These are phyloP conservation scores for Dicyrtoma fusca DNA, from an alignment of 2,888 invertebrate species.

Conservation along the genomic window DNA sequence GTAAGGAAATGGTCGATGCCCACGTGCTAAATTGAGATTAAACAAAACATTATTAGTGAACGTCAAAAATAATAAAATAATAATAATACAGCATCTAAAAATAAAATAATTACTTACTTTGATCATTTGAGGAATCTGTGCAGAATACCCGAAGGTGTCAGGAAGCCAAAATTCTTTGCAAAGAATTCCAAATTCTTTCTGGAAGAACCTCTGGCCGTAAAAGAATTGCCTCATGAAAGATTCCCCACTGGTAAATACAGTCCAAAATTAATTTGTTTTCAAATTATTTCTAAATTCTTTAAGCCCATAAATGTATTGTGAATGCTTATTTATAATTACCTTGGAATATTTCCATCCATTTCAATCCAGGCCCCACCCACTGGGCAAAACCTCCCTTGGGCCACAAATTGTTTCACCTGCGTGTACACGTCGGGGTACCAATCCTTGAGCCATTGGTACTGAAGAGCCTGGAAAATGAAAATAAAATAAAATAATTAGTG, in stretches of 20 bases:
- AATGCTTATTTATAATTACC: constrained; percentile 43
- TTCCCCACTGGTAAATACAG: no score
- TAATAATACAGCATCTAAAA: neutral
- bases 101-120: constrained; percentile 50
- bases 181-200: constrained; percentile 61
- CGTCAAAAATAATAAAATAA: neutral
- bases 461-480: constrained; percentile 61
- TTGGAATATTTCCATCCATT: constrained; percentile 61
- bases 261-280: constrained; percentile 57
- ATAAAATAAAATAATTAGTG: neutral
- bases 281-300: constrained; percentile 1
- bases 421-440: constrained; percentile 61
- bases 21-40: constrained; percentile 57
- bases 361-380: constrained; percentile 64
- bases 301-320: neutral
- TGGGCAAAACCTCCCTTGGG: constrained; percentile 61
- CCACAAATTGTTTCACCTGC: constrained; percentile 58
- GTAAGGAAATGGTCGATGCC: constrained; percentile 62
- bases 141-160: constrained; percentile 64
- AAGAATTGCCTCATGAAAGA: constrained; percentile 63
- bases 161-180: constrained; percentile 64
- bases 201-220: constrained; percentile 62
- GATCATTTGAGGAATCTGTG: constrained; percentile 64
- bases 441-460: constrained; percentile 62
- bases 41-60: neutral